Percentiles rank a stretch among this genome's conserved stretches.
Evolutionary conservation across 2,113 vertebrate genomes (phyloP).

Genomic region (Colistium nudipinnis): DNA sequence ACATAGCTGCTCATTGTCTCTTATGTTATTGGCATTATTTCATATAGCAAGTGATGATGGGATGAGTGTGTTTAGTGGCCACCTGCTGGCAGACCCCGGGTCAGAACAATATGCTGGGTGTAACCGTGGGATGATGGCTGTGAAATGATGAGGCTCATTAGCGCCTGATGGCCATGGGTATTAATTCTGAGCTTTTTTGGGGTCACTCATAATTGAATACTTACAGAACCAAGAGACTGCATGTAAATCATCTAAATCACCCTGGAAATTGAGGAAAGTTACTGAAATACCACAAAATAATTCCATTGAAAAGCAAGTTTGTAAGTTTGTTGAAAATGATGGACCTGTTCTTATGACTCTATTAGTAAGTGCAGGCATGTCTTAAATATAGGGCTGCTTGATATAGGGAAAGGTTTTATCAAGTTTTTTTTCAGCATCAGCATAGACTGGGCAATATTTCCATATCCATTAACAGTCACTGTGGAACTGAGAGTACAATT

Average conservation of each 20-base stretch:
- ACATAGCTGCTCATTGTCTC: constrained; percentile 48
- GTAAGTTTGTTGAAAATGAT: not conserved
- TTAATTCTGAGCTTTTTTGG: constrained; percentile 7
- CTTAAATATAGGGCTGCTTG: not conserved
- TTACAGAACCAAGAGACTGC: constrained; percentile 12
- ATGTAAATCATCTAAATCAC: constrained; percentile 16
- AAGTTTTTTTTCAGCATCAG: too few relatives aligned
- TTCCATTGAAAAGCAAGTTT: not conserved
- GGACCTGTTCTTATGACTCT: too few relatives aligned
- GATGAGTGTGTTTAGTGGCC: constrained; percentile 23
- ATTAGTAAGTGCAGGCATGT: too few relatives aligned
- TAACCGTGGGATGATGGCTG: constrained; percentile 42
- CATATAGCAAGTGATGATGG: constrained; percentile 11
- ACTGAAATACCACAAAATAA: not conserved
- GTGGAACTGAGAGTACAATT: not conserved
- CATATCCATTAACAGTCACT: not conserved
- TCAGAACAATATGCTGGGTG: constrained; percentile 46
- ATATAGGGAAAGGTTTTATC: not conserved
- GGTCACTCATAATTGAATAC: constrained; percentile 28
- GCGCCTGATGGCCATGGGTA: constrained; percentile 19
- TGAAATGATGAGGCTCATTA: constrained; percentile 59
- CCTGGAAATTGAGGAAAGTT: not conserved
- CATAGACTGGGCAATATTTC: not conserved
- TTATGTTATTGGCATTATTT: constrained; percentile 42
- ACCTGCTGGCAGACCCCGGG: constrained; percentile 43